phyloP scores from a whole-genome alignment of 2,888 invertebrate species.

The Polyommatus icarus region DNA sequence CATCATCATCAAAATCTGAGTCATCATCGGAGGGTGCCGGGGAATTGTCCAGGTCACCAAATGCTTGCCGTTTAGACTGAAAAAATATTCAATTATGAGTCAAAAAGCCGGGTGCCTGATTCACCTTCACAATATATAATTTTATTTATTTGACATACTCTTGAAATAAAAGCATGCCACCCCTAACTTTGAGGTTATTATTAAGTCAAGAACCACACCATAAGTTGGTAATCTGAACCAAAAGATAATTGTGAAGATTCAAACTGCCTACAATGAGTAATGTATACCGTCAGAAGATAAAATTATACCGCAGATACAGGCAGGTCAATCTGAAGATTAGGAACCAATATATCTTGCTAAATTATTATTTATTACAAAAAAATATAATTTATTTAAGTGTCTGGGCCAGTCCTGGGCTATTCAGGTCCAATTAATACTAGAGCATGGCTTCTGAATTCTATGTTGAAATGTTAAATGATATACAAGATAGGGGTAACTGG shows the following conservation, averaged over 20 bases:
- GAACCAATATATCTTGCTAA: not conserved
- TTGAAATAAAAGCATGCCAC: not conserved
- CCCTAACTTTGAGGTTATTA: not conserved
- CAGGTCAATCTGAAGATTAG: no score
- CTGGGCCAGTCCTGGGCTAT: no score
- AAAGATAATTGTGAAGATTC: not conserved
- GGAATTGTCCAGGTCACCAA: conserved; percentile 67
- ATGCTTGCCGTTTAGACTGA: conserved; percentile 67
- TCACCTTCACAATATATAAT: not conserved
- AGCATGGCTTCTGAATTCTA: not conserved
- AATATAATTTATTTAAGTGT: not conserved
- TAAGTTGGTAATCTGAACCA: no score
- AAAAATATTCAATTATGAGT: conserved; percentile 36
- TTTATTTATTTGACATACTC: not conserved
- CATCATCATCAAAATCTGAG: conserved; percentile 90
- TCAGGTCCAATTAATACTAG: not conserved
- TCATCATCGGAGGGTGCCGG: conserved; percentile 74
- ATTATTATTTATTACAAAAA: not conserved
- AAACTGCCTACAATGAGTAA: not conserved
- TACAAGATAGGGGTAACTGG: no score
- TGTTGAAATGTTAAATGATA: not conserved
- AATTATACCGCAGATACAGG: no score
- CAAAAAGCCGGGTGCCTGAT: not conserved
- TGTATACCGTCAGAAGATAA: not conserved
- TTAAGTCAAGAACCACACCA: no score